Base-by-base conservation (phyloP, 2,113 vertebrate genomes). In the Gavialis gangeticus region DNA sequence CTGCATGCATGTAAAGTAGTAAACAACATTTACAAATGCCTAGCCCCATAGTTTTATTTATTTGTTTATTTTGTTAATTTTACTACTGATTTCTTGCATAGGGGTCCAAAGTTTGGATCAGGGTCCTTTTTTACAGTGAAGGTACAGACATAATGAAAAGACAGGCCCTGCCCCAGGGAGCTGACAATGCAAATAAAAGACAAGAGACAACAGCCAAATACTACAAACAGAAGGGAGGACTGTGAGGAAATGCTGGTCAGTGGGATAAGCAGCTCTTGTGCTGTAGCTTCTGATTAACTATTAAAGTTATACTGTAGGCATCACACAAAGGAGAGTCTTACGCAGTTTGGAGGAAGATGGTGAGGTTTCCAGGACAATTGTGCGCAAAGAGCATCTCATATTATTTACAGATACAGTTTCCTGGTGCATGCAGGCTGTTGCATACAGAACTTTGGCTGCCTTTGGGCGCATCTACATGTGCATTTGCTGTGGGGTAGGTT, bases 1-100 rank as follows among this genome's bases (percentile, higher is more conserved):
- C 75, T 55, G 3, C 77, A 16, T 12, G 30, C 14, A 8, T 46
- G 10, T 3, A 10, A 17, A 15, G 5, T 1, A 2, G n/a, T 8
- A 22, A 79, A 89, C 54, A 90, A 54, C 4, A 82, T 4, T 16
- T 80, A 18, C 2, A 82, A 67, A 79, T 17, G 75, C 30, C 25
- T 88, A 58, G 69, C 34, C 19, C 55, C 77, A 82, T 27, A 82
- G 76, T 46, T 46, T 46, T 46, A 46, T 46, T 46, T 46, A 46
- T 46, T 46, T 46, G 46, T 46, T 46, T 46, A 46, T 46, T 46
- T 46, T 46, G 46, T 9, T 46, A 46, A 46, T 46, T 46, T 46
- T 46, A 46, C 46, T 46, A 46, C 46, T 46, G 46, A 46, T 46
- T 46, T 46, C 46, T 46, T 46, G 46, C 46, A 46, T 46, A 46